Conservation (phyloP, 2,797 vertebrate genomes). For the Enteromius argenteus region DNA sequence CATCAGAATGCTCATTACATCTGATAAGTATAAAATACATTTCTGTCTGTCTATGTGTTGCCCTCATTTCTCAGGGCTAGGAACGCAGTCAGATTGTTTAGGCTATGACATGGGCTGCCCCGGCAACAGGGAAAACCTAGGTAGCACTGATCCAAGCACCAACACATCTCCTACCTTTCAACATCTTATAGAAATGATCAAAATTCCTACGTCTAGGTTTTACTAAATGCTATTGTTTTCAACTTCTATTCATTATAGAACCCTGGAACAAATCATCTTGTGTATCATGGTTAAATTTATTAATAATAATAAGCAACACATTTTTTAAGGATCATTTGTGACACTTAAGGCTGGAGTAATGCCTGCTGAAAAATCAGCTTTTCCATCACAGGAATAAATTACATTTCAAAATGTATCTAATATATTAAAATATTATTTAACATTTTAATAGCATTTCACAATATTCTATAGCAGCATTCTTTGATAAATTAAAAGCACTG, state of each 20-base stretch:
- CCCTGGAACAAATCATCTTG: too few species aligned
- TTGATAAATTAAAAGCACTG: neutral
- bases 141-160: neutral
- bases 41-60: conserved; percentile 43
- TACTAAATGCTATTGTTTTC: too few species aligned
- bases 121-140: neutral
- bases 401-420: neutral
- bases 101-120: neutral
- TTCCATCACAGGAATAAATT: neutral
- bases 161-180: conserved; percentile 1
- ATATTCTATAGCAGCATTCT: neutral
- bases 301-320: neutral
- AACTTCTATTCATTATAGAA: too few species aligned
- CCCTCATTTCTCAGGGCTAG: conserved; percentile 30
- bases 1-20: conserved; percentile 48
- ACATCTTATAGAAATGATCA: neutral
- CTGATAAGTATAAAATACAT: conserved; percentile 52
- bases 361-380: neutral
- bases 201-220: neutral
- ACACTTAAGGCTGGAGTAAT: neutral
- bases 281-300: too few species aligned
- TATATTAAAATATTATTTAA: neutral
- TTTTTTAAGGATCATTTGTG: neutral
- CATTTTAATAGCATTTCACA: neutral
- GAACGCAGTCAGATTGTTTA: conserved; percentile 13